Evolutionary conservation across 1,140 invertebrate genomes (phyloP).

Genomic region (Anthonomus grandis): DNA sequence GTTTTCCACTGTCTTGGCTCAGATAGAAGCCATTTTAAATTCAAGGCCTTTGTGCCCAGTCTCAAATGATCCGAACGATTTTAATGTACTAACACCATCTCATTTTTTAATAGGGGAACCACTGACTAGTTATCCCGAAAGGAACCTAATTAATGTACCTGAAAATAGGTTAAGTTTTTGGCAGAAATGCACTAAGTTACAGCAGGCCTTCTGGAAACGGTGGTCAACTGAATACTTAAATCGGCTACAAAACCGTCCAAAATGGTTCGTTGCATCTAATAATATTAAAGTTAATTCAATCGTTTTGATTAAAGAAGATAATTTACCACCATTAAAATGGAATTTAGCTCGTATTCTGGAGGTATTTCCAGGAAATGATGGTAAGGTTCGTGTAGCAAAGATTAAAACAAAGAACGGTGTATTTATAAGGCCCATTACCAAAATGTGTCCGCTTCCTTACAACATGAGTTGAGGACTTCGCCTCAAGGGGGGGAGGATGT

Average conservation of each 20-base stretch:
- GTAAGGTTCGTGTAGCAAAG: slow-evolving; percentile 7
- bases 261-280: slow-evolving; percentile 24
- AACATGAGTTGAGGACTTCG: no score
- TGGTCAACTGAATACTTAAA: slow-evolving; percentile 37
- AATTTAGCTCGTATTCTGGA: slow-evolving; percentile 25
- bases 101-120: slow-evolving; percentile 47
- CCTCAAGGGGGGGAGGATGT: no score
- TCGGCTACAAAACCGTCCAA: slow-evolving; percentile 23
- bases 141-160: slow-evolving; percentile 4
- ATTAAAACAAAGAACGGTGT: no score
- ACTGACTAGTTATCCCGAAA: slow-evolving; percentile 31
- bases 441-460: no score
- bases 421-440: no score
- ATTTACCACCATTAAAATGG: slow-evolving; percentile 45
- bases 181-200: slow-evolving; percentile 1
- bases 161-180: slow-evolving; percentile 23
- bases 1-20: slow-evolving; percentile 29
- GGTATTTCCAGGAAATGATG: slow-evolving; percentile 1
- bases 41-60: slow-evolving; percentile 41
- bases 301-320: slow-evolving; percentile 45
- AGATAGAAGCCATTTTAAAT: slow-evolving; percentile 41
- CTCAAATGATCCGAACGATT: slow-evolving; percentile 36
- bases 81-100: slow-evolving; percentile 39
- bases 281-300: slow-evolving; percentile 31
- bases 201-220: slow-evolving; percentile 34